These are phyloP conservation scores for Xiphophorus hellerii DNA, from an alignment of 2,113 vertebrate genomes.

Conservation along the genomic window DNA sequence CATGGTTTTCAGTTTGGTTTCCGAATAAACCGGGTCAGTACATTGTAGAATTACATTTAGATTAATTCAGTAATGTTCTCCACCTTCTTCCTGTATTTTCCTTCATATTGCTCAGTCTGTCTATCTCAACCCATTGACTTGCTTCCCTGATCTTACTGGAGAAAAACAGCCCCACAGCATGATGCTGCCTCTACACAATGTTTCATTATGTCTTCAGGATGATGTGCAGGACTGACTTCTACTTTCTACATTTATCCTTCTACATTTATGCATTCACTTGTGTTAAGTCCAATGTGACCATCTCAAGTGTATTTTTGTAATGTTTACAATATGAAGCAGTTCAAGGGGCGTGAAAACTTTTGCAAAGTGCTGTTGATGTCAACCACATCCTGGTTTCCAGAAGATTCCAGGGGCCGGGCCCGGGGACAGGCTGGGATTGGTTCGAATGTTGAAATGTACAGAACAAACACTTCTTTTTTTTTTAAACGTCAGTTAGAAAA, in stretches of 20 bases:
- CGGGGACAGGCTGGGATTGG: slow-evolving; percentile 2
- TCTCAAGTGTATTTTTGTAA: neutral
- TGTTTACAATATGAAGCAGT: neutral
- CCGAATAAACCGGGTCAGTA: no score
- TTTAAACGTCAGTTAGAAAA: no score
- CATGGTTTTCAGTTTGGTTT: neutral
- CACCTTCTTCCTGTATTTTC: no score
- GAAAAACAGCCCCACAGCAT: neutral
- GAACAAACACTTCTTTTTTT: no score
- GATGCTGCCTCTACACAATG: neutral
- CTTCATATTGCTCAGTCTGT: no score
- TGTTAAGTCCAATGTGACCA: neutral
- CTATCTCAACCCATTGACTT: neutral
- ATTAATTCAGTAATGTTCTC: no score
- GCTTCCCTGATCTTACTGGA: neutral
- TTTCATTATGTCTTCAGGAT: neutral
- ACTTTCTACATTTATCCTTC: no score
- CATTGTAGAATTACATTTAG: no score
- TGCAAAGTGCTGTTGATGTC: neutral
- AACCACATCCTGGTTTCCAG: no score
- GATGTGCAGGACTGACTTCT: neutral
- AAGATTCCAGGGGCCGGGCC: no score
- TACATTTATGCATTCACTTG: neutral
- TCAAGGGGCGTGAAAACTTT: neutral
- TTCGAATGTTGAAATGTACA: no score